A percentile compares a stretch with the other conserved stretches of the same genome.
Conservation (phyloP, 2,113 vertebrate genomes). For the Pollimyrus isidori region DNA sequence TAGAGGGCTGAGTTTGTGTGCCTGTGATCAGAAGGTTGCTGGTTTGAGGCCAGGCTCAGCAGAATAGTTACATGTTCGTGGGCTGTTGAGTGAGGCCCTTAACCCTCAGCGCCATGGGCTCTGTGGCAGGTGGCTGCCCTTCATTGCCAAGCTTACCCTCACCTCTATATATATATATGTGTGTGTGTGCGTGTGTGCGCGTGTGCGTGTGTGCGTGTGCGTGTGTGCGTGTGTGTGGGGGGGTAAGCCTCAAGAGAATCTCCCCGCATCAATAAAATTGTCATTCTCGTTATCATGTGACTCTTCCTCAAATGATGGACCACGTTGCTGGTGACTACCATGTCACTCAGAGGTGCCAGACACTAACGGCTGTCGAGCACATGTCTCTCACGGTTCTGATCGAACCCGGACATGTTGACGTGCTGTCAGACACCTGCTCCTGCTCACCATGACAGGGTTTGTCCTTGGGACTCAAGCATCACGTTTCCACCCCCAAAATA, state of each 20-base stretch:
- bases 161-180: too few relatives aligned
- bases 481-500: neutral
- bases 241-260: neutral
- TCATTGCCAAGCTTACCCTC: too few relatives aligned
- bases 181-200: too few relatives aligned
- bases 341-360: neutral
- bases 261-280: neutral
- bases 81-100: neutral
- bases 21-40: neutral
- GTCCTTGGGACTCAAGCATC: constrained; percentile 32
- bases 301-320: neutral
- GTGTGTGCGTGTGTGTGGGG: too few relatives aligned
- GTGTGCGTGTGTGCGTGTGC: too few relatives aligned
- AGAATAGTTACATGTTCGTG: neutral
- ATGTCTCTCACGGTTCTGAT: neutral
- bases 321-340: neutral
- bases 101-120: neutral
- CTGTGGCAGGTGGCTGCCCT: neutral
- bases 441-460: neutral
- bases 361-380: neutral
- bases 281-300: neutral
- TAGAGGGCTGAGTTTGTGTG: neutral
- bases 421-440: neutral
- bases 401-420: neutral
- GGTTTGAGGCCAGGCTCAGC: neutral